Conservation (phyloP, 2,113 vertebrate species). For the Taxidea taxus region DNA sequence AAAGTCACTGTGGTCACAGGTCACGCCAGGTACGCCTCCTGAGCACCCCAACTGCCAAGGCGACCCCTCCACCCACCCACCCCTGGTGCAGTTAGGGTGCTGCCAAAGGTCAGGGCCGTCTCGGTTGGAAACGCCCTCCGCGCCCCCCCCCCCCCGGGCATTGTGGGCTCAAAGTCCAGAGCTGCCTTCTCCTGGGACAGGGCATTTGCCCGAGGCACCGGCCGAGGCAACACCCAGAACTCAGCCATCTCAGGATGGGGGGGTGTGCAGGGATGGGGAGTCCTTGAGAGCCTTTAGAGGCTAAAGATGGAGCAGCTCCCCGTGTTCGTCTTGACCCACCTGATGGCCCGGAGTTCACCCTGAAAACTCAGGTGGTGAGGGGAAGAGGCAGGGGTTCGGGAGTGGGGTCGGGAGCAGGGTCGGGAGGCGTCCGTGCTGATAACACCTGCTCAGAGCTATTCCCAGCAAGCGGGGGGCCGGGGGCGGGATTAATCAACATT, state of each 20-base stretch:
- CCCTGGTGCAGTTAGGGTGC: slow-evolving; percentile 68
- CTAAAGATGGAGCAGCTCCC: fast-evolving
- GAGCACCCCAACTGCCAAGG: slow-evolving; percentile 58
- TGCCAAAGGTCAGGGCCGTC: slow-evolving; percentile 63
- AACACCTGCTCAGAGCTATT: fast-evolving
- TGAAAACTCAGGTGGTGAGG: fast-evolving
- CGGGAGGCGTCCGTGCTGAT: fast-evolving
- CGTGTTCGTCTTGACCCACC: fast-evolving
- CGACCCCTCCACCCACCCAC: slow-evolving; percentile 49
- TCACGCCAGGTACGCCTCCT: slow-evolving; percentile 57
- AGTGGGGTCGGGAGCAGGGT: fast-evolving
- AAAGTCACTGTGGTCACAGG: slow-evolving; percentile 73
- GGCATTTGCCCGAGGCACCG: background rate
- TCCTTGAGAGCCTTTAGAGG: too few relatives aligned
- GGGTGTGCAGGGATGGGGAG: fast-evolving
- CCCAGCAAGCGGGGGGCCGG: background rate
- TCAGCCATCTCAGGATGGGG: fast-evolving
- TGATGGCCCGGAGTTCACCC: fast-evolving
- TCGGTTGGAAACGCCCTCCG: background rate
- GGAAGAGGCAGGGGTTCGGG: fast-evolving
- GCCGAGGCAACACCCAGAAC: background rate
- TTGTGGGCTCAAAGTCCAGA: slow-evolving; percentile 76
- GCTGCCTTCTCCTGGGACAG: background rate
- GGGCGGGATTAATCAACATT: background rate
- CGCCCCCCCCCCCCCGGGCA: background rate